Base-by-base conservation (phyloP, 1,140 invertebrate species). In the Drosophila takahashii region DNA sequence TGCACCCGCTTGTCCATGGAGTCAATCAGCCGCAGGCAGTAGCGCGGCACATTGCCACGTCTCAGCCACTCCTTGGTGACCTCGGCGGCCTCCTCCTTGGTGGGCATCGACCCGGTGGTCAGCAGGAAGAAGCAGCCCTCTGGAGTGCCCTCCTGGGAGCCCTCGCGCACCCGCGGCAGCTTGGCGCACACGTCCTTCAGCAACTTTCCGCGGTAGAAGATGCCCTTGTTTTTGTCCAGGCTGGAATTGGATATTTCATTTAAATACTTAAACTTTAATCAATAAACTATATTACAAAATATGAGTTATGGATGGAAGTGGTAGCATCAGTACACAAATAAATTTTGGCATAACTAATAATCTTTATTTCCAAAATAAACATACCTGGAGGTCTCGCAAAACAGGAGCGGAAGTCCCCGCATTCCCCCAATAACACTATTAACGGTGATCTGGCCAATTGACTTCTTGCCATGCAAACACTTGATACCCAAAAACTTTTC, bases 61-160 rank as follows among this genome's bases (percentile, higher is more conserved):
- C 95, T 93, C 11, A 97, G 96, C 97, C 97, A 99, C 92, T 98
- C 97, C 90, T 96, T 95, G 10, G 97, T 98, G 3, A 99, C 78
- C 16, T 95, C 94, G 80, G 96, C 94, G 1, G 95, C 95, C 93
- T 98, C 96, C 32, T 95, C 95, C 6, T 96, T 94, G 57, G 94
- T 97, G 42, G 98, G 98, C 34, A 99, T 93, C 16, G 98, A 95
- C 2, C 98, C 98, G 41, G 98, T 98, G 39, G 97, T 94, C 37
- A 99, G 93, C 1, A 99, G 94, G 97, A 97, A 99, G 93, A 98
- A 99, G 0, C 98, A 94, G 91, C 97, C 98, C 92, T 99, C 98
- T 1, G 98, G 98, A 2, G 98, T 93, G 0, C 98, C 98, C 90
- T 99, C 97, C 18, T 94, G 91, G 27, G 97, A 92, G 13, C 97